Conservation (phyloP, 2,113 vertebrate species). For the Eurystomus gularis region DNA sequence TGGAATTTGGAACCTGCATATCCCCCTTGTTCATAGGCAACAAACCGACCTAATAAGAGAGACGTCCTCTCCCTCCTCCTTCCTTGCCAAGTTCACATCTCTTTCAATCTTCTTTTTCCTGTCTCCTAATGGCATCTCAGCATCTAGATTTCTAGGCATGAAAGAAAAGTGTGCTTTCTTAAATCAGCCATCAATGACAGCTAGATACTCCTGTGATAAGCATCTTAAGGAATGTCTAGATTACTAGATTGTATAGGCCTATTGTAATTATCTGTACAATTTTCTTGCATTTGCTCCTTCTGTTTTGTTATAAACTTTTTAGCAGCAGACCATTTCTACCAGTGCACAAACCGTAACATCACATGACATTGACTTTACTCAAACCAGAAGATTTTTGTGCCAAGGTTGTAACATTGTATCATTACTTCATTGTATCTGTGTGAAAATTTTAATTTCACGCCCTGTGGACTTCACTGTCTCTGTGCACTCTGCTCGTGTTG, state of each 20-base stretch:
- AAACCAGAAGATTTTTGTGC: slow-evolving; percentile 63
- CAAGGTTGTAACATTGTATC: slow-evolving; percentile 60
- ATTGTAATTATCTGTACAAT: neutral
- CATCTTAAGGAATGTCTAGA: neutral
- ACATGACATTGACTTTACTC: slow-evolving; percentile 65
- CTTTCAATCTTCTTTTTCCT: neutral
- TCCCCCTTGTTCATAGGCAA: neutral
- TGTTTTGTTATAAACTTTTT: slow-evolving; percentile 40
- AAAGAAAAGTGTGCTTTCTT: neutral
- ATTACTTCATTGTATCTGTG: slow-evolving; percentile 66
- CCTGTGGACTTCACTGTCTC: slow-evolving; percentile 64
- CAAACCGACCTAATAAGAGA: neutral
- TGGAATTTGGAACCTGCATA: slow-evolving; percentile 39
- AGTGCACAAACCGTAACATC: slow-evolving; percentile 46
- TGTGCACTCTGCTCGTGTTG: slow-evolving; percentile 51
- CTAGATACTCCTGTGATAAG: neutral
- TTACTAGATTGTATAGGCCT: neutral
- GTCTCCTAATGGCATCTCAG: neutral
- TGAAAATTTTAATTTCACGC: slow-evolving; percentile 75
- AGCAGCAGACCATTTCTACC: slow-evolving; percentile 40
- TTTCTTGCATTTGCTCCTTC: slow-evolving; percentile 19
- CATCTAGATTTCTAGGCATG: neutral
- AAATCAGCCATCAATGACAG: neutral
- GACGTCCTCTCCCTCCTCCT: neutral
- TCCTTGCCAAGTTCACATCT: neutral